Evolutionary conservation across 2,888 invertebrate genomes (phyloP), one percentile per base, ranked within the genome.

Genomic region (Aphidius colemani): DNA sequence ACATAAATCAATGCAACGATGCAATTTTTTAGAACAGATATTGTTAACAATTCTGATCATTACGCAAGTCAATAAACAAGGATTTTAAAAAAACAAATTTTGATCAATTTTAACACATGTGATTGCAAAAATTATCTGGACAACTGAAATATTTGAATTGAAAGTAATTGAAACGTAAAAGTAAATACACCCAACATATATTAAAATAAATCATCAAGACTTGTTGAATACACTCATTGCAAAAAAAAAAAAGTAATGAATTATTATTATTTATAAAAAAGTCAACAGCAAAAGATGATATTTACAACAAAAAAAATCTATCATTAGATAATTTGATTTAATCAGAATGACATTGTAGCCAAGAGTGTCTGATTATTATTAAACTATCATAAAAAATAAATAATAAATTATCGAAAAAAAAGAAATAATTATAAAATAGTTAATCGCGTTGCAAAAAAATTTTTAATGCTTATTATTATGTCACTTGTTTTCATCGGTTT

Each of bases 331-430:
- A 30, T 30, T 30, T 30, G 51, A 70, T 56, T 65, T 65, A 64
- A 65, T 48, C 56, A 67, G 59, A 63, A 51, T 58, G 55, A 61
- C 63, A 69, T 63, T 68, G 63, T 50, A 70, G 73, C 72, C 70
- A 61, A 72, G 68, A 73, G 69, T 75, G 74, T 75, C 71, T 65
- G 70, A 65, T 74, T 78, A 76, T 76, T 76, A 75, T 75, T 78
- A 76, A 73, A 77, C 72, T 76, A 72, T 72, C 75, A 74, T 74
- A 75, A 74, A 66, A 71, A 69, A 71, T 51, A 60, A 55, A 57
- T 63, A 62, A 64, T 67, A 63, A 64, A 65, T 66, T 59, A 64
- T 58, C 62, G 55, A 59, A 58, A 69, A 69, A 65, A 69, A 64
- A 50, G 69, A 72, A 72, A 76, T 69, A 72, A 77, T 65, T 76